Evolutionary conservation across 2,888 invertebrate species (phyloP).

Genomic region (Lordiphosa fenestrarum): DNA sequence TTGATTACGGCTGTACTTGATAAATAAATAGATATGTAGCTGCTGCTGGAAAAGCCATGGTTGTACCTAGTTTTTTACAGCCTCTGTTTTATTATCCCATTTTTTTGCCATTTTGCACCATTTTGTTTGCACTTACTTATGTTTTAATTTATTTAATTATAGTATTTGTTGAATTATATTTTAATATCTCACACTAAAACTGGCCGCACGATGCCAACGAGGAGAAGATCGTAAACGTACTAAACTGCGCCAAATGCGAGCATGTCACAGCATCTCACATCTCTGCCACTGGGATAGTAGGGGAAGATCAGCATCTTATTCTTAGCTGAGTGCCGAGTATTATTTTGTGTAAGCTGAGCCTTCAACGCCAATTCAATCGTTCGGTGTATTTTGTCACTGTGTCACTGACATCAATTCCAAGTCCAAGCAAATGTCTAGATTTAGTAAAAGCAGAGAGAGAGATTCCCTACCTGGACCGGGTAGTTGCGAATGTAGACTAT

Average conservation of each 20-base stretch:
- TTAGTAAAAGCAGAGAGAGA: not conserved
- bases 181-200: not conserved
- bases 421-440: constrained; percentile 13
- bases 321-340: constrained; percentile 31
- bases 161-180: not conserved
- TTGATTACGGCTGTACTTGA: constrained; percentile 59
- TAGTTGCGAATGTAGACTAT: too few species aligned
- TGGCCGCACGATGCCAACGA: constrained; percentile 22
- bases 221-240: constrained; percentile 51
- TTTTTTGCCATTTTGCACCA: too few species aligned
- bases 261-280: constrained; percentile 3
- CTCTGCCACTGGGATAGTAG: too few species aligned
- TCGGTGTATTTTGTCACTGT: constrained; percentile 36
- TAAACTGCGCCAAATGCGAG: constrained; percentile 40
- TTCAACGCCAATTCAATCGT: constrained; percentile 61
- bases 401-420: constrained; percentile 66
- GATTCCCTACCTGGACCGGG: not conserved
- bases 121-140: constrained; percentile 6
- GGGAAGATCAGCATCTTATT: constrained; percentile 24
- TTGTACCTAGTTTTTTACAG: too few species aligned
- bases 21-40: constrained; percentile 7
- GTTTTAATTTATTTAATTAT: constrained; percentile 20
- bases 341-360: constrained; percentile 54
- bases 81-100: too few species aligned
- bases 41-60: too few species aligned